Conservation (phyloP, 2,888 invertebrate species). For the Drosophila hamatofila region DNA sequence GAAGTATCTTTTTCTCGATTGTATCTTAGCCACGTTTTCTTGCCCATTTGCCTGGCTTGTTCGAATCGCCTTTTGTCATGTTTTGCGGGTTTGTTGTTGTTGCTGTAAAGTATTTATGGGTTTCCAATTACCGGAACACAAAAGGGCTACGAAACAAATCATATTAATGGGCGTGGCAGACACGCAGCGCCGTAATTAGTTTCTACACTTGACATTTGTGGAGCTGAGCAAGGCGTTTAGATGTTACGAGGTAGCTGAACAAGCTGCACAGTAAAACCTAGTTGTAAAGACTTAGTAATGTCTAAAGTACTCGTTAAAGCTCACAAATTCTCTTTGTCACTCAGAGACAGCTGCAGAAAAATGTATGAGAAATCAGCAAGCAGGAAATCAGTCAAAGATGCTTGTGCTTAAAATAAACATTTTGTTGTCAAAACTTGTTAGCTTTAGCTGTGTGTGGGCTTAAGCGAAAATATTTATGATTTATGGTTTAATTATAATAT, state of each 20-base stretch:
- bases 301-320: neutral
- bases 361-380: no score
- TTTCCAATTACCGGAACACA: conserved; percentile 55
- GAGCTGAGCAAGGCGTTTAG: neutral
- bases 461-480: neutral
- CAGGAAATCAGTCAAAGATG: neutral
- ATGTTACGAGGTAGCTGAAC: neutral
- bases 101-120: conserved; percentile 63
- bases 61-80: conserved; percentile 41
- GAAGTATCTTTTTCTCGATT: conserved; percentile 53
- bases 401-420: conserved; percentile 1
- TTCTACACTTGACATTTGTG: conserved; percentile 33
- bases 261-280: neutral
- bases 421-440: neutral
- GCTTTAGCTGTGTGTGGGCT: neutral
- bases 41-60: conserved; percentile 16
- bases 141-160: conserved; percentile 26
- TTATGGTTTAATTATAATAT: neutral
- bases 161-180: conserved; percentile 20
- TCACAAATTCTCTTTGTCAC: no score
- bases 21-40: conserved; percentile 58
- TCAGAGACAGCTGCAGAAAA: neutral
- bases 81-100: conserved; percentile 36
- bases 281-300: neutral
- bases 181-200: conserved; percentile 33